Base-by-base conservation (phyloP, 2,888 invertebrate species). In the Lochmaea crataegi region DNA sequence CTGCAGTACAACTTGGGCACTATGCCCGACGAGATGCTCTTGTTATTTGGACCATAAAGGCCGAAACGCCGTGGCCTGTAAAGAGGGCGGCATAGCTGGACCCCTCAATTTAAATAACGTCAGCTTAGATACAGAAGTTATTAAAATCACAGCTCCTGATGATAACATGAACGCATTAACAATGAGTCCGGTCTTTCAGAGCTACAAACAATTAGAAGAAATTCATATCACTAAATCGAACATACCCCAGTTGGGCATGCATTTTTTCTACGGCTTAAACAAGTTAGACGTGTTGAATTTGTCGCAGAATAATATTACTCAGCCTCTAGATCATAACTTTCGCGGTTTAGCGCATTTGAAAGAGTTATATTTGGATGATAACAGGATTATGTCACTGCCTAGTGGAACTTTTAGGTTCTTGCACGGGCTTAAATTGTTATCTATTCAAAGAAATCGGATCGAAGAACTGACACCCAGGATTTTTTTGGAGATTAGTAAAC, bases 211-310 rank as follows among this genome's bases (percentile, higher is more conserved):
- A 71, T 88, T 95, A 38, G 91, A 92, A 84, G 93, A 94, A 86
- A 87, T 95, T 12, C 92, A 92, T 82, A 93, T 94, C 65, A 91
- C 91, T n/a, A 90, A 92, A 79, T 94, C 94, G 0, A 93, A 93
- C 82, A 88, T 95, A 51, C 95, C 95, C 5, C 92, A 93, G 53
- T 92, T 95, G 75, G 95, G 95, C 0, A 90, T 91, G 76, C 91
- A 93, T 81, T 92, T 94, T 16, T 94, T 95, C 84, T 94, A 92
- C 92, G 93, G 93, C 4, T 89, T 94, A 3, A 90, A 82, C 2
- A 87, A 87, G 38, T 84, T 90, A n/a, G 86, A 87, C 72, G 84
- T 88, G 2, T 86, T 93, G 79, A 93, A 95, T 86, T 88, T 95
- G 65, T 92, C 93, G 0, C 88, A 92, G 82, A 95, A 95, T 85